A percentile compares a stretch with the other conserved stretches of the same genome.
Evolutionary conservation across 2,888 invertebrate genomes (phyloP).

Genomic region (Pachliopta kotzebuea): DNA sequence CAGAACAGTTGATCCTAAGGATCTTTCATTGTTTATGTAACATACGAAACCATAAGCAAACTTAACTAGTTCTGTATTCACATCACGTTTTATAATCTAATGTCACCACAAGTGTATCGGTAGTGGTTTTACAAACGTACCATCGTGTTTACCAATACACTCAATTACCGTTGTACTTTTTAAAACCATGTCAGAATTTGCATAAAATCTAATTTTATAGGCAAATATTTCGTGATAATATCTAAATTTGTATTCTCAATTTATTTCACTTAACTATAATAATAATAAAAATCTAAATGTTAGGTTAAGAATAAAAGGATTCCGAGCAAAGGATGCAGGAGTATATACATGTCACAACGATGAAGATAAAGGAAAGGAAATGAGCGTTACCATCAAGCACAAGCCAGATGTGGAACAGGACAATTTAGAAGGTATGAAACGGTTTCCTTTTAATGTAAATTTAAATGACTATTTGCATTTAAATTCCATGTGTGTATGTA

Average conservation of each 20-base stretch:
- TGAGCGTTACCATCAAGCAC: constrained; percentile 55
- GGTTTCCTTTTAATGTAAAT: constrained; percentile 22
- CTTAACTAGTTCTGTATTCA: constrained; percentile 18
- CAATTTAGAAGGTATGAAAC: constrained; percentile 52
- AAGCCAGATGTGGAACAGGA: constrained; percentile 43
- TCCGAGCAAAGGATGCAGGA: constrained; percentile 69
- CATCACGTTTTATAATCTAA: constrained; percentile 19
- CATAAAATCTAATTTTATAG: neutral
- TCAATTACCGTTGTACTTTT: constrained; percentile 17
- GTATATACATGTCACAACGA: constrained; percentile 66
- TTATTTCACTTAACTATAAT: neutral
- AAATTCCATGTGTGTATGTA: neutral
- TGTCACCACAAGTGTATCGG: constrained; percentile 24
- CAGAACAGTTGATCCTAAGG: constrained; percentile 5
- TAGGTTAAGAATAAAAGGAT: constrained; percentile 72
- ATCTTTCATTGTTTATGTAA: constrained; percentile 4
- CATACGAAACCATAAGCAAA: constrained; percentile 3
- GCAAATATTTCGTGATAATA: neutral
- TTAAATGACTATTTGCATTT: neutral
- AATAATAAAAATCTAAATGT: constrained; percentile 30
- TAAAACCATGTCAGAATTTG: neutral
- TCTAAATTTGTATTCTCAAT: neutral
- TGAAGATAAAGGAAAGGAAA: constrained; percentile 48
- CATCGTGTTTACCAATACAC: constrained; percentile 16
- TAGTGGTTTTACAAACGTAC: constrained; percentile 14